phyloP scores from a whole-genome alignment of 2,888 invertebrate genomes.

The Lordiphosa fenestrarum region DNA sequence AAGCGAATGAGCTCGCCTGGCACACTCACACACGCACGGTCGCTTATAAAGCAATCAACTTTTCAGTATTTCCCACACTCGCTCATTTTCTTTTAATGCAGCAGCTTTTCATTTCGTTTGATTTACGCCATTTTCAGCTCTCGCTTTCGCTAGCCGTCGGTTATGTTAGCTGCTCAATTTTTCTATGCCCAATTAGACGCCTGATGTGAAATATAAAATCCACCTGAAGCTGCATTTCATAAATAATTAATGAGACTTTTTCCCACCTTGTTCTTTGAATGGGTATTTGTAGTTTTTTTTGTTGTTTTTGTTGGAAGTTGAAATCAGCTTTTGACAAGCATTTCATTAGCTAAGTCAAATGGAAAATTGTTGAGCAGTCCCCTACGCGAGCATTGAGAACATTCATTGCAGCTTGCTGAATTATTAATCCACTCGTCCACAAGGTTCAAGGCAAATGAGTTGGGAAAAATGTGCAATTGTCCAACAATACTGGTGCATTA shows the following conservation, averaged over 20 bases:
- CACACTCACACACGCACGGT: constrained; percentile 4
- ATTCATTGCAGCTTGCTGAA: too few species aligned
- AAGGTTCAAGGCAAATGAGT: too few species aligned
- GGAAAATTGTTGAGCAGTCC: not conserved
- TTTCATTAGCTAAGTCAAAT: constrained; percentile 41
- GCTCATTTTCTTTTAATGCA: constrained; percentile 57
- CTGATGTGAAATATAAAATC: too few species aligned
- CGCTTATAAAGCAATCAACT: constrained; percentile 29
- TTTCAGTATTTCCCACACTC: constrained; percentile 58
- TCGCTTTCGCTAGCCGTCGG: too few species aligned
- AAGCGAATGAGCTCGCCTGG: constrained; percentile 1
- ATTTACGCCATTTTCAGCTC: too few species aligned
- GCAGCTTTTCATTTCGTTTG: constrained; percentile 26
- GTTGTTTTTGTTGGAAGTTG: constrained; percentile 25
- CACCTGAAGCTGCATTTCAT: constrained; percentile 25
- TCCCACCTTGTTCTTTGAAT: too few species aligned
- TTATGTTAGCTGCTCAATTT: too few species aligned
- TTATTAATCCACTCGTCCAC: too few species aligned
- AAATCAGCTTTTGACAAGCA: constrained; percentile 40
- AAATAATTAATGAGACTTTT: constrained; percentile 43
- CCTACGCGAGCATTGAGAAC: too few species aligned
- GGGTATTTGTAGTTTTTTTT: not conserved
- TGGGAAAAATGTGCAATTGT: too few species aligned
- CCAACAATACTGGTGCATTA: too few species aligned
- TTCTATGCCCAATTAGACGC: too few species aligned